phyloP scores from a whole-genome alignment of 2,113 vertebrate species.

The Chloroceryle aenea region DNA sequence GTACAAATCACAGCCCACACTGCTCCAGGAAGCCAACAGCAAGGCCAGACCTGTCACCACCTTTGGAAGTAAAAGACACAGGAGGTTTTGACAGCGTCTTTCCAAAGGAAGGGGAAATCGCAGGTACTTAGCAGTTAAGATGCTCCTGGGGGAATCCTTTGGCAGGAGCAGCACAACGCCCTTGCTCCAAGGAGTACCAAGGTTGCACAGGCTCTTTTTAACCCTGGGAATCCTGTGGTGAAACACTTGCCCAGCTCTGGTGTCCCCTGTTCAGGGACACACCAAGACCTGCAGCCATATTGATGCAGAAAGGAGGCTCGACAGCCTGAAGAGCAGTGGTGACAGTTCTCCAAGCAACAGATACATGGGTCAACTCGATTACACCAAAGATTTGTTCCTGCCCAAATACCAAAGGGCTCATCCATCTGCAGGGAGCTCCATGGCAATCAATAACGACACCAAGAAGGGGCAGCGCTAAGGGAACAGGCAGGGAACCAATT shows the following conservation, averaged over 20 bases:
- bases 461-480: not conserved
- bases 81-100: not conserved
- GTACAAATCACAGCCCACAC: not conserved
- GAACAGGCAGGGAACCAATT: not conserved
- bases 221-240: fast-evolving
- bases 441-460: not conserved
- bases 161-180: not conserved
- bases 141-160: not conserved
- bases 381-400: constrained; percentile 1
- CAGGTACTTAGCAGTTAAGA: not conserved
- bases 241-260: not conserved
- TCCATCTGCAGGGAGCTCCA: not conserved
- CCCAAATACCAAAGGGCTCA: not conserved
- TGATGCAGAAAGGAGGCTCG: fast-evolving
- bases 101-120: not conserved
- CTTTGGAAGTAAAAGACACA: not conserved
- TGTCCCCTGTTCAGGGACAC: fast-evolving
- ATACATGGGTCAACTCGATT: not conserved
- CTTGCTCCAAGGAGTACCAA: not conserved
- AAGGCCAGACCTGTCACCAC: not conserved
- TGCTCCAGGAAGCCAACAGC: not conserved
- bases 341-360: not conserved
- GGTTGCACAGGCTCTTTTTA: not conserved
- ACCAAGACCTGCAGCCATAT: not conserved
- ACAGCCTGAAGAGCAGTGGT: not conserved